These are phyloP conservation scores for Neosilurus mollespiculum DNA, from an alignment of 2,797 vertebrate genomes.

Conservation along the genomic window DNA sequence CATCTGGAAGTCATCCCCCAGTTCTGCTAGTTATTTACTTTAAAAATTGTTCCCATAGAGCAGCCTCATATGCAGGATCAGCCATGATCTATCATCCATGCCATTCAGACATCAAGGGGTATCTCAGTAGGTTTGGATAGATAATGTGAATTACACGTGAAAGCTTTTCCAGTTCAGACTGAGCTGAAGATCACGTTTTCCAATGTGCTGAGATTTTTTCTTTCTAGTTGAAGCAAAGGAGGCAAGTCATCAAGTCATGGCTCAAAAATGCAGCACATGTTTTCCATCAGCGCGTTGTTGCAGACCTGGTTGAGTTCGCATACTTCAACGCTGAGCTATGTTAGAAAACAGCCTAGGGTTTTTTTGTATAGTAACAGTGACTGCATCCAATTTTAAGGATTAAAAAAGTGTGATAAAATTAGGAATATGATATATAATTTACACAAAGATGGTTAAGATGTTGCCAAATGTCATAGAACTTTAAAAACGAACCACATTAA, in stretches of 20 bases:
- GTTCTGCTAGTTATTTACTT: constrained; percentile 68
- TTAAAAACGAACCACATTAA: neutral
- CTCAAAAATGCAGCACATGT: constrained; percentile 78
- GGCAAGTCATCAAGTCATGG: constrained; percentile 74
- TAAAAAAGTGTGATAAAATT: constrained; percentile 7
- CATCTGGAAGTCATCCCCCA: constrained; percentile 86
- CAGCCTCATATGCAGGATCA: constrained; percentile 47
- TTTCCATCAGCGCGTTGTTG: constrained; percentile 69
- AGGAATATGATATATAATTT: neutral
- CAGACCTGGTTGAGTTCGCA: constrained; percentile 67
- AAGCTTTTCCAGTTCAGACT: constrained; percentile 27
- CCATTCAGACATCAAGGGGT: constrained; percentile 31
- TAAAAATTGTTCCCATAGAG: constrained; percentile 72
- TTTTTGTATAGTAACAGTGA: constrained; percentile 65
- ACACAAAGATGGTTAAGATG: neutral
- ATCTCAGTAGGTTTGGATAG: constrained; percentile 28
- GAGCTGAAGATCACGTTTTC: constrained; percentile 28
- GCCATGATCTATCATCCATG: constrained; percentile 48
- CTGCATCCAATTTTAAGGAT: constrained; percentile 62
- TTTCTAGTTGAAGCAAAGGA: constrained; percentile 58
- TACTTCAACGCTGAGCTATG: constrained; percentile 67
- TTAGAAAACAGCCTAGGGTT: constrained; percentile 63
- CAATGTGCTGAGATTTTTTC: constrained; percentile 7
- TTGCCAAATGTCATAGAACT: neutral
- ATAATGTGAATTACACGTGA: constrained; percentile 27